Base-by-base conservation (phyloP, 1,140 invertebrate species). In the Mya arenaria region DNA sequence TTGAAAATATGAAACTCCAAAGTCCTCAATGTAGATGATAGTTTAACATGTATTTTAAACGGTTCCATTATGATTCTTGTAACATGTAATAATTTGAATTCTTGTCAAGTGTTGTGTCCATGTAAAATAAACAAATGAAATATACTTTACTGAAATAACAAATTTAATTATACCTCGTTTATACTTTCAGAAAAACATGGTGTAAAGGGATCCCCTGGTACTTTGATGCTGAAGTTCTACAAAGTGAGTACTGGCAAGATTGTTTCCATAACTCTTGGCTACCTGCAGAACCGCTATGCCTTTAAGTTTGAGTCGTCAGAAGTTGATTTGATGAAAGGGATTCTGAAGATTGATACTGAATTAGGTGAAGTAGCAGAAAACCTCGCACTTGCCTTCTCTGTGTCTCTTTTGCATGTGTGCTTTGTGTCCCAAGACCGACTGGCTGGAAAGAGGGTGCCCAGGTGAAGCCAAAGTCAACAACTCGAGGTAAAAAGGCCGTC, bases 361-460 rank as follows among this genome's bases (percentile, higher is more conserved):
- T 52, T 5, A n/a, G 41, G 78, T n/a, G 83, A 89, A 23, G 79
- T 90, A 2, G 85, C 83, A 10, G 88, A 91, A 75, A 88, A 90
- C 56, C 60, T 91, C 5, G 88, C 83, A 30, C 52, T 91, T 8
- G 84, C 87, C n/a, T 90, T 91, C 58, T 84, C 84, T 56, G 85
- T 90, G n/a, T 81, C 89, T 23, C 66, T 91, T 19, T 84, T 91
- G 0, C 88, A 90, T 83, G 88, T n/a, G n/a, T 90, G 1, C 82
- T 90, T 8, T 87, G 81, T 48, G 84, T 88, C 17, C 84, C 86
- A 32, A 78, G 75, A 19, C 77, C 75, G 1, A 62, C 41, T 25
- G 77, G 37, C 30, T 86, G 84, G 84, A 56, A 73, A 58, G 83
- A 86, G 23, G 77, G 83, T 15, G n/a, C 83, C 0, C 80, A 56